Conservation (phyloP, 2,113 vertebrate species). For the Phalacrocorax carbo region DNA sequence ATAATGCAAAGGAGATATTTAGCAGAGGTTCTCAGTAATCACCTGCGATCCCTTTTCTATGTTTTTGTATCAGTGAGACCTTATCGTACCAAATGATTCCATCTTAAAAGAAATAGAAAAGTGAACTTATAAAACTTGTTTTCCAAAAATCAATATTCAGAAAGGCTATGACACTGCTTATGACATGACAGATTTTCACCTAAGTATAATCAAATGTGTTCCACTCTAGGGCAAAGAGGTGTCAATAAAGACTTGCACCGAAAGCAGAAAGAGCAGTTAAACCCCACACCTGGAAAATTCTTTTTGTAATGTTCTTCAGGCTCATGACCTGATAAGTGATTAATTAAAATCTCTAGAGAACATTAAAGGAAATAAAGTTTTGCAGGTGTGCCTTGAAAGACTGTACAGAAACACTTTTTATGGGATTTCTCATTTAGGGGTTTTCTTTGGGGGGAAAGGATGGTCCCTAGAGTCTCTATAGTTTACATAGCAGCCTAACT, state of each 20-base stretch:
- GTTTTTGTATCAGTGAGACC: slow-evolving; percentile 40
- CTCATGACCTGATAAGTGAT: background rate
- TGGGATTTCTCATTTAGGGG: background rate
- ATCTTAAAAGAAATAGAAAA: slow-evolving; percentile 23
- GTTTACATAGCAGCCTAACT: background rate
- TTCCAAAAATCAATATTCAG: background rate
- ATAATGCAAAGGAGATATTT: slow-evolving; percentile 48
- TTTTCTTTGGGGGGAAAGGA: background rate
- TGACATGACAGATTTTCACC: background rate
- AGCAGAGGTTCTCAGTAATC: slow-evolving; percentile 13
- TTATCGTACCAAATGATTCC: background rate
- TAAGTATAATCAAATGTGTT: background rate
- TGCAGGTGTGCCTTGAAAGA: background rate
- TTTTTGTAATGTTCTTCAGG: background rate
- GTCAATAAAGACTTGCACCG: background rate
- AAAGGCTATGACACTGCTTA: background rate
- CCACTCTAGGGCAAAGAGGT: background rate
- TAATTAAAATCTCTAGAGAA: slow-evolving; percentile 4
- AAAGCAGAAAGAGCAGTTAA: background rate
- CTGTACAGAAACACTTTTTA: background rate
- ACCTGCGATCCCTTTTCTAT: slow-evolving; percentile 19
- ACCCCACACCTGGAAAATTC: background rate
- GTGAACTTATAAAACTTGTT: background rate
- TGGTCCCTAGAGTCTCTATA: background rate
- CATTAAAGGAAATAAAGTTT: background rate